phyloP scores from a whole-genome alignment of 2,113 vertebrate species.

The Heterochromis multidens region DNA sequence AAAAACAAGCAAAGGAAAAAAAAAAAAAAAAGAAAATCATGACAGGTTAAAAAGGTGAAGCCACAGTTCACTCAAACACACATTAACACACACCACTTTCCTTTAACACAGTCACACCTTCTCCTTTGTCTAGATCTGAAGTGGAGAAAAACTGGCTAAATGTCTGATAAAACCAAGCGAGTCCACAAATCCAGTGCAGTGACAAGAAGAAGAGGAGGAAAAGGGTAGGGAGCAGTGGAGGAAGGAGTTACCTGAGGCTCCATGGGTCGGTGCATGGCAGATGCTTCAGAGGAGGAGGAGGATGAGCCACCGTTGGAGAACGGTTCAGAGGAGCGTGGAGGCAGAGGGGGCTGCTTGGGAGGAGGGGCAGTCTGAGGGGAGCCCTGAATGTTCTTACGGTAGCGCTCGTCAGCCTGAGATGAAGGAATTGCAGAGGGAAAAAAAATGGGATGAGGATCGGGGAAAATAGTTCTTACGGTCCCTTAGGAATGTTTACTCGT shows the following conservation, averaged over 20 bases:
- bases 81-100: background rate
- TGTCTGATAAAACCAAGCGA: background rate
- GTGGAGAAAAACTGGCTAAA: background rate
- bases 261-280: conserved; percentile 89
- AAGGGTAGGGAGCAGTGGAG: background rate
- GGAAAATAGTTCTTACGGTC: background rate
- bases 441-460: background rate
- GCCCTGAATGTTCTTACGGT: conserved; percentile 94
- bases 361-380: conserved; percentile 92
- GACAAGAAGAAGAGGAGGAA: background rate
- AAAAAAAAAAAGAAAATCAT: too few relatives aligned
- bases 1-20: conserved; percentile 58
- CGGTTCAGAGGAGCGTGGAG: conserved; percentile 89
- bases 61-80: background rate
- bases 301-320: conserved; percentile 87
- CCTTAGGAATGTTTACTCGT: background rate
- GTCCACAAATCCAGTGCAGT: background rate
- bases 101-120: background rate
- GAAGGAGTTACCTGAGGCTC: conserved; percentile 89
- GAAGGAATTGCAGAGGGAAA: background rate
- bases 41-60: background rate
- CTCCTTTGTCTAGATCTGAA: background rate
- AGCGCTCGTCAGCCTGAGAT: conserved; percentile 90
- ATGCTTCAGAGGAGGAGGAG: conserved; percentile 76
- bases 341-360: conserved; percentile 90